Percentiles rank a stretch among this genome's conserved stretches.
Evolutionary conservation across 2,888 invertebrate species (phyloP).

Genomic region (Nycteola revayana): DNA sequence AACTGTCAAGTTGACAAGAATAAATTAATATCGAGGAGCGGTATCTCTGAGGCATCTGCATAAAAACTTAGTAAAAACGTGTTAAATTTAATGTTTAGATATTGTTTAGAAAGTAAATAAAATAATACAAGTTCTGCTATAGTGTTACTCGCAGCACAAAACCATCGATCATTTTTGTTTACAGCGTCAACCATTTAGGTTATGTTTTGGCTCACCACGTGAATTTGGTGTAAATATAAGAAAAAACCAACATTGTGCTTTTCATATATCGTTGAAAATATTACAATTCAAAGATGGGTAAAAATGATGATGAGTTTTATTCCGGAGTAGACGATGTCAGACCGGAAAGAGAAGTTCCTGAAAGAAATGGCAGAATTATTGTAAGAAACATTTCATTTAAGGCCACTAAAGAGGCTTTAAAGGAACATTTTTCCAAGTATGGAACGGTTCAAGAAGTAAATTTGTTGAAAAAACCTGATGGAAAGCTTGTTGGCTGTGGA

Average conservation of each 20-base stretch:
- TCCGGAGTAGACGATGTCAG: slow-evolving; percentile 42
- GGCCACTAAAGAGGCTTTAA: slow-evolving; percentile 86
- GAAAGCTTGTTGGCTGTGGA: slow-evolving; percentile 91
- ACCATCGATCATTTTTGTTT: too few relatives aligned
- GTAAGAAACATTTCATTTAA: slow-evolving; percentile 87
- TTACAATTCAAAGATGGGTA: slow-evolving; percentile 33
- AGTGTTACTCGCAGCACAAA: too few relatives aligned
- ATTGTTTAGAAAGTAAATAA: too few relatives aligned
- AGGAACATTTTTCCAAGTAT: slow-evolving; percentile 86
- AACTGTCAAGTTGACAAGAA: too few relatives aligned
- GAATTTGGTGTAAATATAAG: slow-evolving; percentile 19
- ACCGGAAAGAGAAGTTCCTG: slow-evolving; percentile 43
- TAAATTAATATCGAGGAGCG: too few relatives aligned
- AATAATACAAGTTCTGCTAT: too few relatives aligned
- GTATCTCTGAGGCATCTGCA: too few relatives aligned
- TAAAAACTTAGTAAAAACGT: too few relatives aligned
- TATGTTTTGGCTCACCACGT: slow-evolving; percentile 45
- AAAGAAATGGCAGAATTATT: slow-evolving; percentile 82
- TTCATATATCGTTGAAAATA: too few relatives aligned
- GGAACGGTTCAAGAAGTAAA: slow-evolving; percentile 90
- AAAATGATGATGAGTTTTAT: slow-evolving; percentile 38
- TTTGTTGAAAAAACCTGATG: slow-evolving; percentile 87
- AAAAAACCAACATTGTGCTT: slow-evolving; percentile 1
- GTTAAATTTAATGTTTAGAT: too few relatives aligned
- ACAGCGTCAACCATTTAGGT: too few relatives aligned